phyloP scores from a whole-genome alignment of 37 sponge, comb jelly and placozoan species.

The Geodia barretti region DNA sequence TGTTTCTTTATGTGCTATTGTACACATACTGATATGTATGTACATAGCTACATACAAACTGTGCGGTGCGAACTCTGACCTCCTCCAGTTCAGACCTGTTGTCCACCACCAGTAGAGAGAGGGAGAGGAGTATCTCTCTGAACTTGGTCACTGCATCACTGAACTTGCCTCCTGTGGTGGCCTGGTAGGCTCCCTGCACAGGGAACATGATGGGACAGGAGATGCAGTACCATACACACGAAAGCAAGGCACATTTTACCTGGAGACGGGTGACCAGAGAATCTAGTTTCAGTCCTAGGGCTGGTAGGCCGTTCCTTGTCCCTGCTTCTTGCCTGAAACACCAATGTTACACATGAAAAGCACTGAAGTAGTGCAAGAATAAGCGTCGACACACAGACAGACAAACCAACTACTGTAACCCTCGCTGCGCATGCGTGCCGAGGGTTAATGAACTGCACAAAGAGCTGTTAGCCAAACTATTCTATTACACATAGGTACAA shows the following conservation, averaged over 20 bases:
- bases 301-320: constrained; percentile 82
- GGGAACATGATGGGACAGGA: not conserved
- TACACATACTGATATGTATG: too few species aligned
- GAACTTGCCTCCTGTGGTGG: constrained; percentile 97
- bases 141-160: constrained; percentile 82
- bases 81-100: constrained; percentile 83
- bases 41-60: not conserved
- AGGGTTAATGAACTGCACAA: not conserved
- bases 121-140: constrained; percentile 62
- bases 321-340: constrained; percentile 83
- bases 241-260: too few species aligned
- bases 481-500: not conserved
- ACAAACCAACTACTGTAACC: not conserved
- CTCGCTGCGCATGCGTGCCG: not conserved
- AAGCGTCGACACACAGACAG: too few species aligned
- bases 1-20: too few species aligned
- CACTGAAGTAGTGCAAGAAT: too few species aligned
- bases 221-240: not conserved
- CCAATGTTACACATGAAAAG: not conserved
- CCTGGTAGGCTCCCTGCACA: constrained; percentile 88
- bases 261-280: constrained; percentile 86
- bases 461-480: not conserved
- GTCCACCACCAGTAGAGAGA: constrained; percentile 89
- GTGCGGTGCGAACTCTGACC: constrained; percentile 44
- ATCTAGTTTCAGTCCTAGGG: constrained; percentile 60